phyloP scores from a whole-genome alignment of 2,113 vertebrate species.

The Maccullochella peelii region DNA sequence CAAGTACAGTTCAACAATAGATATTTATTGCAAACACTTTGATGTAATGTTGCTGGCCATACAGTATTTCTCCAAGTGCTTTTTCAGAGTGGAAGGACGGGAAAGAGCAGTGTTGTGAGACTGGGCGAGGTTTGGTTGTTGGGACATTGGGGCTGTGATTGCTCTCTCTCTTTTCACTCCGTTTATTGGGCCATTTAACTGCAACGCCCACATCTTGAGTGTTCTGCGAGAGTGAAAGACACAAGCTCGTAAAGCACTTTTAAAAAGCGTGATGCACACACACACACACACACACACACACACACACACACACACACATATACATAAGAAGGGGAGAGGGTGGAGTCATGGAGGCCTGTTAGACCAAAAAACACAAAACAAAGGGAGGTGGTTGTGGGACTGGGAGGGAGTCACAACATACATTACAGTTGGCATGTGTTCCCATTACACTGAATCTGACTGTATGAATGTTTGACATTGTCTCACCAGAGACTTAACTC shows the following conservation, averaged over 20 bases:
- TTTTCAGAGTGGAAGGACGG: constrained; percentile 35
- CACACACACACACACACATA: constrained; percentile 31
- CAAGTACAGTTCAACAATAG: background rate
- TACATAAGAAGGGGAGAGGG: constrained; percentile 43
- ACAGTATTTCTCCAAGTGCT: background rate
- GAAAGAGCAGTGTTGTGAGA: constrained; percentile 40
- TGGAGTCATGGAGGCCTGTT: constrained; percentile 19
- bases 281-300: constrained; percentile 43
- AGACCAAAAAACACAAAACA: constrained; percentile 49
- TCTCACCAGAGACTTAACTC: constrained; percentile 38
- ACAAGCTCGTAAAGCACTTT: constrained; percentile 67
- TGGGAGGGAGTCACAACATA: constrained; percentile 30
- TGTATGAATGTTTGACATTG: constrained; percentile 72
- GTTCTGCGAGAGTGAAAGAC: constrained; percentile 59
- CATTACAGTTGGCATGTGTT: constrained; percentile 44
- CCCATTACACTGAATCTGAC: constrained; percentile 44
- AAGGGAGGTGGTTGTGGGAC: constrained; percentile 43
- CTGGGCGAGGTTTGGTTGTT: constrained; percentile 53
- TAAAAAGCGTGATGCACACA: constrained; percentile 34
- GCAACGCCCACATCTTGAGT: constrained; percentile 68
- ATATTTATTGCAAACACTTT: constrained; percentile 1
- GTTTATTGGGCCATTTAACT: constrained; percentile 78
- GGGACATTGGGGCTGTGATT: constrained; percentile 59
- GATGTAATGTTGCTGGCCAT: background rate
- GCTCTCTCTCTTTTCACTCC: constrained; percentile 74